Conservation (phyloP, 2,113 vertebrate species). For the cattle (Bos taurus) region ARS-UCD2.0 NC_037329.1:5645501-5646000, state of each 20-base stretch:
- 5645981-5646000: neutral
- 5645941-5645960: neutral
- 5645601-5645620: neutral
- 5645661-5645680: neutral
- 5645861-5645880: neutral
- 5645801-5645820: neutral
- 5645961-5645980: neutral
- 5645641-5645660: neutral
- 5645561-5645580: neutral
- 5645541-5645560: neutral
- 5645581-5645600: neutral
- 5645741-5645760: neutral
- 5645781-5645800: neutral
- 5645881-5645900: neutral
- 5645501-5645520: neutral
- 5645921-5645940: neutral
- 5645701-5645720: constrained; percentile 7
- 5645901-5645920: neutral
- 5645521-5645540: neutral
- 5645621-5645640: neutral
- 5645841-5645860: neutral
- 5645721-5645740: neutral
- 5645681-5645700: neutral
- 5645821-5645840: neutral
- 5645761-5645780: neutral